Conservation (phyloP, 2,888 invertebrate genomes). For the Cylindroiulus punctatus region DNA sequence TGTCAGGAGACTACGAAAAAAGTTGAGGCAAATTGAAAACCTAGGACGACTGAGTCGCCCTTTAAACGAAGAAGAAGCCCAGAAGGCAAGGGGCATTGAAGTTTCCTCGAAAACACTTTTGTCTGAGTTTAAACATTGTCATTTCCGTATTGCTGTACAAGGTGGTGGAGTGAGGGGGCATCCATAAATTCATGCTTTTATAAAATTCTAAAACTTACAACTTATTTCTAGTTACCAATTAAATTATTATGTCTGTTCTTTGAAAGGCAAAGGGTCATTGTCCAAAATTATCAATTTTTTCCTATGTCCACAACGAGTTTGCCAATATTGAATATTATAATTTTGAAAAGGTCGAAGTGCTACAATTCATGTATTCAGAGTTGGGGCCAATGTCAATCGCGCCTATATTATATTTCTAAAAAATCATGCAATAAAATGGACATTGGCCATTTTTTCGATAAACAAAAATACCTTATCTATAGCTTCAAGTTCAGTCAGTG, state of each 20-base stretch:
- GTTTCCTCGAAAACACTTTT: neutral
- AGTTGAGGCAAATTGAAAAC: conserved; percentile 57
- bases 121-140: neutral
- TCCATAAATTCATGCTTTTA: neutral
- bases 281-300: no score
- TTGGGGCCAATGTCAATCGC: no score
- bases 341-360: no score
- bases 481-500: neutral
- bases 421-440: no score
- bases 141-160: neutral
- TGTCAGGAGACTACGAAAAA: conserved; percentile 58
- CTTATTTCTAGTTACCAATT: neutral
- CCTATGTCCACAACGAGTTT: no score
- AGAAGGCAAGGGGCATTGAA: conserved; percentile 54
- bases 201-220: neutral
- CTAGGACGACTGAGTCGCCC: conserved; percentile 54
- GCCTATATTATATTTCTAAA: no score
- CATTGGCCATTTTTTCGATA: no score
- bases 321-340: no score
- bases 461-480: no score
- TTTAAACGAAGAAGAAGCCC: conserved; percentile 56
- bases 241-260: no score
- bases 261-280: no score
- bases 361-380: no score
- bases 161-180: neutral